A percentile compares a stretch with the other conserved stretches of the same genome.
These are phyloP conservation scores for Amblyopsis rosae DNA, from an alignment of 2,113 vertebrate species.

Conservation along the genomic window DNA sequence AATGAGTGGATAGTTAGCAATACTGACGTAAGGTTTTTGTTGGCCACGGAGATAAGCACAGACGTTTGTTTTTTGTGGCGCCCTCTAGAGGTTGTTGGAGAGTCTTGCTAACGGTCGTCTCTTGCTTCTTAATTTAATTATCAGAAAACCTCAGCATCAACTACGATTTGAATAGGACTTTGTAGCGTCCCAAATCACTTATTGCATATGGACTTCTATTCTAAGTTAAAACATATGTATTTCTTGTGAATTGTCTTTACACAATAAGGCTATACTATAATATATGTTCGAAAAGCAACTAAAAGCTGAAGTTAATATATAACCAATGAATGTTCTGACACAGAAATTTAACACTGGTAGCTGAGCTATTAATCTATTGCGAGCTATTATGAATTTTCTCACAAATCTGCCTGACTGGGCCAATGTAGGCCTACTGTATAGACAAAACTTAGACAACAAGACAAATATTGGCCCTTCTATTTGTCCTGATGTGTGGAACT, in stretches of 20 bases:
- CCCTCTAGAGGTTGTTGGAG: conserved; percentile 4
- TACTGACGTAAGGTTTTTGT: conserved; percentile 19
- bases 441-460: conserved; percentile 34
- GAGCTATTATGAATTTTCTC: conserved; percentile 44
- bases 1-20: conserved; percentile 14
- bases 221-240: no score
- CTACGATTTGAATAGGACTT: no score
- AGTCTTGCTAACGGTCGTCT: not conserved
- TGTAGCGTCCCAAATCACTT: no score
- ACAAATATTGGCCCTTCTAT: conserved; percentile 51
- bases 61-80: conserved; percentile 16
- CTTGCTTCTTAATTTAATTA: not conserved
- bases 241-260: no score
- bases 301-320: no score
- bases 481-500: conserved; percentile 30
- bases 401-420: conserved; percentile 5
- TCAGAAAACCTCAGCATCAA: not conserved
- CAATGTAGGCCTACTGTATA: conserved; percentile 20
- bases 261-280: no score
- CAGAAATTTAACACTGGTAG: no score
- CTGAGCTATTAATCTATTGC: not conserved
- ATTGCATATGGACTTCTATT: no score
- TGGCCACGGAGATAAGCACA: conserved; percentile 1
- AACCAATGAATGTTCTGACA: no score
- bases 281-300: no score